Base-by-base conservation (phyloP, 2,888 invertebrate species). In the Zaprionus lineosus region DNA sequence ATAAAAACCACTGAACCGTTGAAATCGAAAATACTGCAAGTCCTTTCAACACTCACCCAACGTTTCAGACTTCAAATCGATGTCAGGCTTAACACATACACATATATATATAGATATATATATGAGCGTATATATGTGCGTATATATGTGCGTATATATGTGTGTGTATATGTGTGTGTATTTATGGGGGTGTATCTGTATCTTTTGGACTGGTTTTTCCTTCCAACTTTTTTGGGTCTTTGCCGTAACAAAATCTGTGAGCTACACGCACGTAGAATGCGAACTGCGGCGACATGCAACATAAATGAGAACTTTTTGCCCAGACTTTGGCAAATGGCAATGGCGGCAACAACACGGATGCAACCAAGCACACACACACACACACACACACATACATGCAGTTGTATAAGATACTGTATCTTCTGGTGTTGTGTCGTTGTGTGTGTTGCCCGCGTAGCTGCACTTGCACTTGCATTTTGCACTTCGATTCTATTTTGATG, bases 231-330 rank as follows among this genome's bases (percentile, higher is more conserved):
- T 36, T 44, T 36, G 19, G 11, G 3, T 37, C 12, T 21, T 50
- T 56, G 55, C 59, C 68, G 68, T 68, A 64, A 68, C 36, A 19
- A 69, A 69, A 68, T 82, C 73, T 82, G 73, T 59, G 67, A 60
- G 73, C 65, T 60, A 65, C 56, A 82, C 82, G 82, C 78, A 78
- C 77, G 77, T 71, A 76, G 79, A 77, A 77, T 81, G 74, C 66
- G 58, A 65, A 74, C 74, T 74, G 74, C 60, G 69, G 62, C 72
- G 52, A 59, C 57, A 64, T 69, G 74, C 72, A 74, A 73, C 63
- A 78, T 82, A 78, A 65, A 73, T 69, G 78, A 61, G 78, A 66
- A 73, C 74, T 66, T 74, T 70, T 59, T 70, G 65, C 73, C 70
- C 63, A 67, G 73, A 60, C 55, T 52, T 37, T 53, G 57, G 59